Evolutionary conservation across 1,140 invertebrate species (phyloP).

Genomic region (Scylla paramamosain): DNA sequence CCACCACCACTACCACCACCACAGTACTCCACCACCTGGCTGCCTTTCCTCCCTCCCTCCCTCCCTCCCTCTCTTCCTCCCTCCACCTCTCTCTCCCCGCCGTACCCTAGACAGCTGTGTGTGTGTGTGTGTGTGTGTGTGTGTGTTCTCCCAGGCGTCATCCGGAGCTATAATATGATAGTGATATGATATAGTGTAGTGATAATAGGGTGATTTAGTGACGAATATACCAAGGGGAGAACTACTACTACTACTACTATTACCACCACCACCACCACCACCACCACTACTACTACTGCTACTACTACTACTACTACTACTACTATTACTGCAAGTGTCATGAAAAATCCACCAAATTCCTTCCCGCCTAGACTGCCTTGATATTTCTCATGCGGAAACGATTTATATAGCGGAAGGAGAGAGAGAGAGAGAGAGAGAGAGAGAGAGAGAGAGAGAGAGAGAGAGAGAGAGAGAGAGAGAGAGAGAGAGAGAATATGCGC

Average conservation of each 20-base stretch:
- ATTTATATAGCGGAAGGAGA: too few relatives aligned
- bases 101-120: not conserved
- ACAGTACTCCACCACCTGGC: too few relatives aligned
- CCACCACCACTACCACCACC: too few relatives aligned
- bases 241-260: not conserved
- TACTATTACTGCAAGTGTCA: too few relatives aligned
- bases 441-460: too few relatives aligned
- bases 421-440: too few relatives aligned
- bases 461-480: too few relatives aligned
- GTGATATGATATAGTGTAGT: too few relatives aligned
- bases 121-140: not conserved
- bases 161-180: not conserved
- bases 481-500: too few relatives aligned
- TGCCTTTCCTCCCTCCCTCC: not conserved
- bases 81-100: not conserved
- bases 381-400: too few relatives aligned
- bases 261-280: not conserved
- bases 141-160: not conserved
- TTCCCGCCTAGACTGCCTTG: not conserved
- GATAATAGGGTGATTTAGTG: too few relatives aligned
- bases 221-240: not conserved
- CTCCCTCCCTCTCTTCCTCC: not conserved
- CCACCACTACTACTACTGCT: not conserved
- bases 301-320: slow-evolving; percentile 4
- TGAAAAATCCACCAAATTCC: not conserved